Conservation (phyloP, 2,113 vertebrate species). For the Todiramphus chloris region DNA sequence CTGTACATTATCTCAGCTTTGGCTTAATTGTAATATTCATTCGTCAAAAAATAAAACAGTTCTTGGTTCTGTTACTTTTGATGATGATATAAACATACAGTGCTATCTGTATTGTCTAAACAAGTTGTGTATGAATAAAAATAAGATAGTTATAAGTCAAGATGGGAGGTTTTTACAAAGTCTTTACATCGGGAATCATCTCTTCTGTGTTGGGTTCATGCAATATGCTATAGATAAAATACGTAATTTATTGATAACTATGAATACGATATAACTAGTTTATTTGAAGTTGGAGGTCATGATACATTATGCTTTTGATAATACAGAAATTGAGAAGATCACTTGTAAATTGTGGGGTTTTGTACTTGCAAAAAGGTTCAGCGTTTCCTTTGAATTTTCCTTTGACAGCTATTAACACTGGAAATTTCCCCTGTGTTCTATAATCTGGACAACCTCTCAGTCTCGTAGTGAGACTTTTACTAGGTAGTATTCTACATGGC, state of each 20-base stretch:
- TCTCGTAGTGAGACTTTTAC: background rate
- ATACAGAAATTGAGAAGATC: background rate
- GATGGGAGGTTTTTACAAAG: background rate
- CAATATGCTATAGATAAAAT: constrained; percentile 13
- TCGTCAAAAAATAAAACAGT: background rate
- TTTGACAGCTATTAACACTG: background rate
- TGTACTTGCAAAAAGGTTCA: background rate
- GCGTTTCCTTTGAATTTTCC: background rate
- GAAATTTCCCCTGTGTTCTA: background rate
- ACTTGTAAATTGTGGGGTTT: background rate
- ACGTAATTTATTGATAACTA: background rate
- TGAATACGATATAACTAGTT: background rate
- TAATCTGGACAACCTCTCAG: background rate
- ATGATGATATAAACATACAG: background rate
- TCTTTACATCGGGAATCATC: background rate
- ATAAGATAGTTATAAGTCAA: background rate
- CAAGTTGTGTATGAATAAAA: background rate
- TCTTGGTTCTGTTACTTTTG: constrained; percentile 1
- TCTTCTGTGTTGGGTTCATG: background rate
- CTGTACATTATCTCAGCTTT: background rate
- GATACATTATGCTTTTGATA: background rate
- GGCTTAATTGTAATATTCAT: background rate
- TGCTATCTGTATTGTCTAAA: background rate
- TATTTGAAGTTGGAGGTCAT: background rate
- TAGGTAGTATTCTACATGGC: background rate